These are phyloP conservation scores for Paradoxurus hermaphroditus DNA, from an alignment of 2,113 vertebrate genomes.

Conservation along the genomic window DNA sequence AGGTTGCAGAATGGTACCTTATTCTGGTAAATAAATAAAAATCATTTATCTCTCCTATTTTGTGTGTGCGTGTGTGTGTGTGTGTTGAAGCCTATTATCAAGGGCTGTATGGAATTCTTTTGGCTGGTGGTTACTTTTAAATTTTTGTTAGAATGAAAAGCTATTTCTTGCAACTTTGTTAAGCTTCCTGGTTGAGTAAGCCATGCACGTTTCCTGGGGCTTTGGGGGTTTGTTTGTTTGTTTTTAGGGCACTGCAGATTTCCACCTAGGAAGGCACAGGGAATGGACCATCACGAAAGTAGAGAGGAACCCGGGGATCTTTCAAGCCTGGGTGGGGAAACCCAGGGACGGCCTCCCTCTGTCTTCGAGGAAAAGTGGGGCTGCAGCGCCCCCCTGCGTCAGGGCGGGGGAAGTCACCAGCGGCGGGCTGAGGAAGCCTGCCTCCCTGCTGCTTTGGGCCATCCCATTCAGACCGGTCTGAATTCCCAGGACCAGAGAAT, in stretches of 20 bases:
- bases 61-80: too few species aligned
- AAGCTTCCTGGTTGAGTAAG: background rate
- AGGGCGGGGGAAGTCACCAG: background rate
- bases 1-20: background rate
- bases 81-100: background rate
- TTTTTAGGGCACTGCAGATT: background rate
- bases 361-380: background rate
- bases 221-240: background rate
- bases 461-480: background rate
- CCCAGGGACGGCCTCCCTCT: accelerated
- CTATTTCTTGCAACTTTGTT: background rate
- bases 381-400: conserved; percentile 44
- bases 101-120: background rate
- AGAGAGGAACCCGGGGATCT: background rate
- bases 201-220: background rate
- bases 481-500: background rate
- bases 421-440: accelerated
- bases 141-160: background rate
- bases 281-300: background rate
- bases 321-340: background rate
- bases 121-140: background rate
- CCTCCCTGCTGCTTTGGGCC: background rate
- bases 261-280: background rate
- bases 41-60: background rate
- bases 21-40: conserved; percentile 42